A percentile compares a stretch with the other conserved stretches of the same genome.
These are phyloP conservation scores for Protaetia brevitarsis DNA, from an alignment of 1,140 invertebrate species.

Conservation along the genomic window DNA sequence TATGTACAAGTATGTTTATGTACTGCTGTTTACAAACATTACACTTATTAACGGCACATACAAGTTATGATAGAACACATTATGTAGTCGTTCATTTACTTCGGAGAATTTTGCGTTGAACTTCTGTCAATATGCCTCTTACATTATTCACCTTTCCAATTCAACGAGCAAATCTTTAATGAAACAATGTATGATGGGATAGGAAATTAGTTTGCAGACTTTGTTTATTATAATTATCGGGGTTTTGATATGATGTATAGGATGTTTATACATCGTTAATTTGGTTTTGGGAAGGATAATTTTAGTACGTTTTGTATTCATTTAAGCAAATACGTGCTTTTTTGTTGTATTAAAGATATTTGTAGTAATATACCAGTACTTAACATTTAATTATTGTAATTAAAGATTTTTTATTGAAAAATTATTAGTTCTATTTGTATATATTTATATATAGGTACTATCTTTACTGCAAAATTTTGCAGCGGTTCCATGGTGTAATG, in stretches of 20 bases:
- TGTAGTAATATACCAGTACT: too few relatives aligned
- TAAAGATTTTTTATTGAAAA: too few relatives aligned
- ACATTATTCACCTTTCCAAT: background rate
- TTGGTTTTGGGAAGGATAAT: too few relatives aligned
- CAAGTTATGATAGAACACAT: too few relatives aligned
- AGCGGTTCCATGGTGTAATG: slow-evolving; percentile 39
- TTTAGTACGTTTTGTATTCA: too few relatives aligned
- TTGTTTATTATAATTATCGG: background rate
- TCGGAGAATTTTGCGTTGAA: background rate
- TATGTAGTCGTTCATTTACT: too few relatives aligned
- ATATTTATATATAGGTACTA: too few relatives aligned
- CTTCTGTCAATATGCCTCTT: background rate
- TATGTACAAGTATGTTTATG: background rate
- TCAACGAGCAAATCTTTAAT: background rate
- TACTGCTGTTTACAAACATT: slow-evolving; percentile 9
- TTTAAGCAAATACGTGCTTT: too few relatives aligned
- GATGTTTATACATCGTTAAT: too few relatives aligned
- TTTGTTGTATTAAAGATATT: too few relatives aligned
- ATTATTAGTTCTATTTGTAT: too few relatives aligned
- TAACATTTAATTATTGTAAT: too few relatives aligned
- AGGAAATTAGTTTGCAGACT: background rate
- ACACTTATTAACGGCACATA: background rate
- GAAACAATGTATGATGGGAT: background rate
- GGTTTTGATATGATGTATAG: slow-evolving; percentile 1
- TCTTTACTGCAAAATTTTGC: background rate